Percentiles rank a stretch among this genome's conserved stretches.
Evolutionary conservation across 2,797 vertebrate genomes (phyloP).

Genomic region (Linurgus olivaceus): DNA sequence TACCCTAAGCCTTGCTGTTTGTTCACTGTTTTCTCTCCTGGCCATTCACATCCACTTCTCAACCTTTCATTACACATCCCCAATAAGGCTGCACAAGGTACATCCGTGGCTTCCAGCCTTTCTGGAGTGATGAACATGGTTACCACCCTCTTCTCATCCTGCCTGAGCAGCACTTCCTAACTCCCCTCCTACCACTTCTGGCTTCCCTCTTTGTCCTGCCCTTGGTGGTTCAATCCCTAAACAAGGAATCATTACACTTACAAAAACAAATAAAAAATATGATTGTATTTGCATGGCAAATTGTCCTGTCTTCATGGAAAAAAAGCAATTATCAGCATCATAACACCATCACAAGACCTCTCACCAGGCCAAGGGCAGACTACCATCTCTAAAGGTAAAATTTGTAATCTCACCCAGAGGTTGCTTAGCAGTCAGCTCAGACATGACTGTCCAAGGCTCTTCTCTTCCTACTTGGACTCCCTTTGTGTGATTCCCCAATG

Average conservation of each 20-base stretch:
- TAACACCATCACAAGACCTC: neutral
- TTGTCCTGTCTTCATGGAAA: neutral
- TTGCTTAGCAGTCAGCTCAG: neutral
- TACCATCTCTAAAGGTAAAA: neutral
- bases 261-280: neutral
- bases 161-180: neutral
- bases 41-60: neutral
- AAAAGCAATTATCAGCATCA: neutral
- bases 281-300: neutral
- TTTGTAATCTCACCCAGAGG: neutral
- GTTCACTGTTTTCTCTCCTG: neutral
- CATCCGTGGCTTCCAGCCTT: neutral
- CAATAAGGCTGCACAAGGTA: neutral
- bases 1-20: neutral
- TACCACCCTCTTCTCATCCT: neutral
- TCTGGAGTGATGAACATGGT: neutral
- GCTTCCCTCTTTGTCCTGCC: neutral
- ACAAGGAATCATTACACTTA: neutral
- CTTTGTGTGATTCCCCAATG: neutral
- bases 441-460: neutral
- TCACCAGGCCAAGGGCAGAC: neutral
- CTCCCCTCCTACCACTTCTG: neutral
- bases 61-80: neutral
- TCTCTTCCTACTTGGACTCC: neutral
- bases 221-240: neutral